A percentile compares a stretch with the other conserved stretches of the same genome.
These are phyloP conservation scores for Machaerirhynchus nigripectus DNA, from an alignment of 2,113 vertebrate species.

Conservation along the genomic window DNA sequence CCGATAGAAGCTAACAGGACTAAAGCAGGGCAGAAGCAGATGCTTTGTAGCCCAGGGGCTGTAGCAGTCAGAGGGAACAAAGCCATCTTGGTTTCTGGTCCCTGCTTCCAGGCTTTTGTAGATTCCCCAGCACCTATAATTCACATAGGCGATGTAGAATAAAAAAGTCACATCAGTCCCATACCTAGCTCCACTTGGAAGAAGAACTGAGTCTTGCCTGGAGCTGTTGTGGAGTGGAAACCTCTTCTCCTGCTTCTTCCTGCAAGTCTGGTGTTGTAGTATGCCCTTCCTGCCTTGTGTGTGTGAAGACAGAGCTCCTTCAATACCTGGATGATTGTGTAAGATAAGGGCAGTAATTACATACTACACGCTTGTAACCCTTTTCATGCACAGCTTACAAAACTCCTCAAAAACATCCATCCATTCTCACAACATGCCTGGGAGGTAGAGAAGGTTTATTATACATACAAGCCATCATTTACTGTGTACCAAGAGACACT, in stretches of 20 bases:
- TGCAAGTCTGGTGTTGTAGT: neutral
- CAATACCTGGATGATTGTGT: neutral
- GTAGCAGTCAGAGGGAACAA: neutral
- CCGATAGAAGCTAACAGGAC: neutral
- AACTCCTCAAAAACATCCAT: slow-evolving; percentile 26
- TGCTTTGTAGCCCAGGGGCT: neutral
- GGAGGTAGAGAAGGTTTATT: slow-evolving; percentile 9
- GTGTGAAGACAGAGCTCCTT: neutral
- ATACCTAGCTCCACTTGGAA: neutral
- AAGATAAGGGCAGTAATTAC: slow-evolving; percentile 42
- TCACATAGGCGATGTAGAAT: neutral
- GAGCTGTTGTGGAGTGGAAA: neutral
- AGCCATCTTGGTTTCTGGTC: neutral
- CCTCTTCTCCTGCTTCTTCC: neutral
- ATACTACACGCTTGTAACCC: neutral
- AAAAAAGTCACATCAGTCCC: neutral
- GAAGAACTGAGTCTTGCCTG: neutral
- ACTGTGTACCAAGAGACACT: neutral
- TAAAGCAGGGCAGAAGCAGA: neutral
- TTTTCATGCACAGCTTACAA: slow-evolving; percentile 5
- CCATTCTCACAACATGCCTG: slow-evolving; percentile 3
- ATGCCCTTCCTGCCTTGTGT: neutral
- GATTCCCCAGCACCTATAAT: neutral
- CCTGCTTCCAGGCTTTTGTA: neutral
- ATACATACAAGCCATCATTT: neutral